Evolutionary conservation across 2,888 invertebrate genomes (phyloP).

Genomic region (Diaprepes abbreviatus): DNA sequence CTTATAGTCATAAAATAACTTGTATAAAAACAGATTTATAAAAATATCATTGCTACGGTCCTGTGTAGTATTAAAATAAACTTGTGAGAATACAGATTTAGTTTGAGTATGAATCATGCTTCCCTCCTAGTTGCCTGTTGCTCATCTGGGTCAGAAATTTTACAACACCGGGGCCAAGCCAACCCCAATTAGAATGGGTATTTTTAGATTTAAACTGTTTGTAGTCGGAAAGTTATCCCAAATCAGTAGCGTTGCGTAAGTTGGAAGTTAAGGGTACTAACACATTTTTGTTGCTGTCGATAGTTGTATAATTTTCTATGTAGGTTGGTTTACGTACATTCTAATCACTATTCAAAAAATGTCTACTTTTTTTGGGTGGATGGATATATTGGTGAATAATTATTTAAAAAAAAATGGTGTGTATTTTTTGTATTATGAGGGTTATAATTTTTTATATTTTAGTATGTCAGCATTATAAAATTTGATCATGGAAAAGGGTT

Average conservation of each 20-base stretch:
- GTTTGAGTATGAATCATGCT: conserved; percentile 54
- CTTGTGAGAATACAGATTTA: conserved; percentile 55
- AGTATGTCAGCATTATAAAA: too few species aligned
- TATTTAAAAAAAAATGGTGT: too few species aligned
- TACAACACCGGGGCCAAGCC: conserved; percentile 41
- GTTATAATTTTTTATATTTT: too few species aligned
- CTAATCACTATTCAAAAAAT: too few species aligned
- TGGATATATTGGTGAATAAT: too few species aligned
- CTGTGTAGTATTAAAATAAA: conserved; percentile 52
- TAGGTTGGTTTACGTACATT: too few species aligned
- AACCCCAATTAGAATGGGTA: conserved; percentile 52
- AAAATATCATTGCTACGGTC: conserved; percentile 14
- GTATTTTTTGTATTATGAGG: too few species aligned
- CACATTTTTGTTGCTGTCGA: not conserved
- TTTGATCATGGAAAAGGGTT: too few species aligned
- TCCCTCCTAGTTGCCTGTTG: conserved; percentile 53
- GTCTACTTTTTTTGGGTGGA: too few species aligned
- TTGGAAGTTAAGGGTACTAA: not conserved
- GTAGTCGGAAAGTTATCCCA: not conserved
- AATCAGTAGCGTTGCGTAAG: not conserved
- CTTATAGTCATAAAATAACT: too few species aligned
- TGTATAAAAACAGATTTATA: too few species aligned
- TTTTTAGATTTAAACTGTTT: conserved; percentile 38
- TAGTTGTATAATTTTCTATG: too few species aligned
- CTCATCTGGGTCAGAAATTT: conserved; percentile 55